Conservation (phyloP, 2,113 vertebrate genomes). For the Corythornis vintsioides region DNA sequence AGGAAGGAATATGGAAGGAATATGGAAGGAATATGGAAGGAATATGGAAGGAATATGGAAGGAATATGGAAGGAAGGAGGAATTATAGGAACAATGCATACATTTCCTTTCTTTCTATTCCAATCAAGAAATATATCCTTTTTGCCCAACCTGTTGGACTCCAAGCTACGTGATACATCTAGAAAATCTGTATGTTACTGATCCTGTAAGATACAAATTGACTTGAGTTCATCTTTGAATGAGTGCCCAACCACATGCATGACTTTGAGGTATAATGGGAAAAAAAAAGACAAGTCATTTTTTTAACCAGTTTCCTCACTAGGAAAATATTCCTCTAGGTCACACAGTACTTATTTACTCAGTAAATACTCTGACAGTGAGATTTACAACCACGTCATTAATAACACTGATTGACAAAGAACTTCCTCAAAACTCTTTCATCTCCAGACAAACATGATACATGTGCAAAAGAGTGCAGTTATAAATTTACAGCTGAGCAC, state of each 20-base stretch:
- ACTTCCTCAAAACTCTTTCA: constrained; percentile 37
- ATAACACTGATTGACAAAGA: constrained; percentile 31
- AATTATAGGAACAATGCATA: background rate
- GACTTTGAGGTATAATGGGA: background rate
- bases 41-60: too few species aligned
- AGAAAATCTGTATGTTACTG: background rate
- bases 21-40: too few species aligned
- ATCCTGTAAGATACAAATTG: background rate
- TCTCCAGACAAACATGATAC: background rate
- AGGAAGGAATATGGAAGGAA: too few species aligned
- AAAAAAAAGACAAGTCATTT: background rate
- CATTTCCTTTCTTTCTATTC: background rate
- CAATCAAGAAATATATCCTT: background rate
- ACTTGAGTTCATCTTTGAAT: constrained; percentile 13
- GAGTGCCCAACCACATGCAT: background rate
- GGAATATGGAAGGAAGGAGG: too few species aligned
- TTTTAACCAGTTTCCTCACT: constrained; percentile 10
- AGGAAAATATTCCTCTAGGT: constrained; percentile 37
- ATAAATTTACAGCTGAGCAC: background rate
- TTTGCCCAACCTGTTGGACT: background rate
- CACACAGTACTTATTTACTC: constrained; percentile 31
- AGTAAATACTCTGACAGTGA: constrained; percentile 2
- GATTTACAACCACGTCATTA: constrained; percentile 16
- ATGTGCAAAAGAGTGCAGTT: background rate
- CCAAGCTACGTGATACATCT: background rate